Conservation (phyloP, 2,113 vertebrate species). For the Xiphophorus hellerii region DNA sequence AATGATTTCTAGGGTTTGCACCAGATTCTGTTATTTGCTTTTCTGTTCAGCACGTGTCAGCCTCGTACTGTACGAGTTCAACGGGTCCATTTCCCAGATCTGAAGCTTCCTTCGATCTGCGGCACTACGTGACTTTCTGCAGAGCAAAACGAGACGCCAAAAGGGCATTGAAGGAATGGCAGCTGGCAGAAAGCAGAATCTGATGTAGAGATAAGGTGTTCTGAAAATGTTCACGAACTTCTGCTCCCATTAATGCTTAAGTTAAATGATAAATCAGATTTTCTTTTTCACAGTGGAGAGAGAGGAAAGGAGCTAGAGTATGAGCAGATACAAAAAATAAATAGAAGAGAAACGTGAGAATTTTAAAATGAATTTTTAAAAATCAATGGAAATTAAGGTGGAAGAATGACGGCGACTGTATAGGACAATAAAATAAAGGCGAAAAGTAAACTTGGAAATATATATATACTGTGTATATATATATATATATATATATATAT, state of each 20-base stretch:
- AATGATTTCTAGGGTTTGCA: conserved; percentile 4
- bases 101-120: not conserved
- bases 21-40: not conserved
- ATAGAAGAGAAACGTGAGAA: too few relatives aligned
- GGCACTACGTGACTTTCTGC: not conserved
- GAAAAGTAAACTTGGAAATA: not conserved
- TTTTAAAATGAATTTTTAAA: too few relatives aligned
- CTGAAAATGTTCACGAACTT: not conserved
- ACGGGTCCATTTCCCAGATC: conserved; percentile 29
- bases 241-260: not conserved
- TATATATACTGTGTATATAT: not conserved
- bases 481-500: not conserved
- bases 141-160: not conserved
- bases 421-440: too few relatives aligned
- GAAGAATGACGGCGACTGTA: too few relatives aligned
- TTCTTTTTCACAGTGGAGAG: not conserved
- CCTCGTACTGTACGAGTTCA: conserved; percentile 43
- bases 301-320: too few relatives aligned
- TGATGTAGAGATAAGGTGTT: not conserved
- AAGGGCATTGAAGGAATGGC: not conserved
- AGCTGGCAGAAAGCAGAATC: too few relatives aligned
- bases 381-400: too few relatives aligned
- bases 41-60: conserved; percentile 22
- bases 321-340: too few relatives aligned
- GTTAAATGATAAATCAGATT: not conserved